These are phyloP conservation scores for Cephus pygmeus DNA, from an alignment of 2,888 invertebrate genomes.

Conservation along the genomic window DNA sequence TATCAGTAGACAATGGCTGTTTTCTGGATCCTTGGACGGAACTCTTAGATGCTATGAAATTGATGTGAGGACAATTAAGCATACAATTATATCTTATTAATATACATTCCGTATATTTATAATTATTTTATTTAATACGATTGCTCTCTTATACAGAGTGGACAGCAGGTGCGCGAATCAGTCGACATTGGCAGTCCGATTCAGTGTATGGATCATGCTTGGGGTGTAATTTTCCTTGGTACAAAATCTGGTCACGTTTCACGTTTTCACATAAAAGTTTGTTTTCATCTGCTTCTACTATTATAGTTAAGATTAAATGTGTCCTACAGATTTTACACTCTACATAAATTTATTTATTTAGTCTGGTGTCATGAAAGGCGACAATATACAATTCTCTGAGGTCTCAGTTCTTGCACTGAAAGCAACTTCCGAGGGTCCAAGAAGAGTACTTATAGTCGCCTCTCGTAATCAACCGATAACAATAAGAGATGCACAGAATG, in stretches of 20 bases:
- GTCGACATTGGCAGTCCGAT: slow-evolving; percentile 73
- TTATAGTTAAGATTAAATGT: not conserved
- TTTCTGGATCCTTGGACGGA: slow-evolving; percentile 74
- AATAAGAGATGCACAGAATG: slow-evolving; percentile 78
- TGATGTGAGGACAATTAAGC: not conserved
- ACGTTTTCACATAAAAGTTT: slow-evolving; percentile 76
- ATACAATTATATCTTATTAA: not conserved
- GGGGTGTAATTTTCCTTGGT: slow-evolving; percentile 80
- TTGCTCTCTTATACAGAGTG: slow-evolving; percentile 66
- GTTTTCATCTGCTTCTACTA: slow-evolving; percentile 3
- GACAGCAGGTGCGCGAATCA: slow-evolving; percentile 68
- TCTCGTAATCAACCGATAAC: slow-evolving; percentile 77
- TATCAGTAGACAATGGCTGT: slow-evolving; percentile 69
- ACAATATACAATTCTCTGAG: slow-evolving; percentile 70
- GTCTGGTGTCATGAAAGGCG: slow-evolving; percentile 51
- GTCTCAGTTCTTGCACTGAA: slow-evolving; percentile 77
- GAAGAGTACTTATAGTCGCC: slow-evolving; percentile 77
- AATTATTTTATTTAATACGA: not conserved
- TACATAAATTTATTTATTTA: slow-evolving; percentile 24
- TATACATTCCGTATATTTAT: not conserved
- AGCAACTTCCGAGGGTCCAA: slow-evolving; percentile 79
- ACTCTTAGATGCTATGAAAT: slow-evolving; percentile 73
- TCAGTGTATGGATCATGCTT: slow-evolving; percentile 80
- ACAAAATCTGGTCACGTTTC: slow-evolving; percentile 78
- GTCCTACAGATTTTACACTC: not conserved